Conservation (phyloP, 2,113 vertebrate species). For the Mohoua ochrocephala region DNA sequence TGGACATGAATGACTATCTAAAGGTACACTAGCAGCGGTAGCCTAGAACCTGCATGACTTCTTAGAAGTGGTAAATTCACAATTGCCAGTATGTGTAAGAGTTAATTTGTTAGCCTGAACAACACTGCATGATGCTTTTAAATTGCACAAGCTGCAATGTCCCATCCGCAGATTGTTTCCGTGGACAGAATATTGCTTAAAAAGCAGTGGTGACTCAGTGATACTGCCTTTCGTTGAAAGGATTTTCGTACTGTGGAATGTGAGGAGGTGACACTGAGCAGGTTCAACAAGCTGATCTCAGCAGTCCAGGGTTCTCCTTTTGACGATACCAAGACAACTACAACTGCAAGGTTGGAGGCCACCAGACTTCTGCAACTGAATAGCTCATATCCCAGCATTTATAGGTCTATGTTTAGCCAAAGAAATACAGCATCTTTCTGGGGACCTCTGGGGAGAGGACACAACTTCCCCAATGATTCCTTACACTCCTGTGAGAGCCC, state of each 20-base stretch:
- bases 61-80: background rate
- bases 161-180: background rate
- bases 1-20: background rate
- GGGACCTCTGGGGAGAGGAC: background rate
- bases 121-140: background rate
- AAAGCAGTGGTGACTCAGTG: background rate
- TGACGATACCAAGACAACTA: background rate
- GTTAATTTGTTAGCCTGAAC: background rate
- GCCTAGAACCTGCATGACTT: background rate
- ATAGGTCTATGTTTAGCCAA: background rate
- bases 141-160: background rate
- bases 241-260: background rate
- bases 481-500: background rate
- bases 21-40: background rate
- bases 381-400: background rate
- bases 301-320: background rate
- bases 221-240: background rate
- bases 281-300: background rate
- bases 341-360: background rate
- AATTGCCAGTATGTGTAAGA: background rate
- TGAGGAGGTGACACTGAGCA: background rate
- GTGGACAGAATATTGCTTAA: background rate
- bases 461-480: background rate
- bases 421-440: background rate
- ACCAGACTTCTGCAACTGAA: background rate